phyloP scores from a whole-genome alignment of 2,797 vertebrate genomes.

The Acropternis orthonyx region DNA sequence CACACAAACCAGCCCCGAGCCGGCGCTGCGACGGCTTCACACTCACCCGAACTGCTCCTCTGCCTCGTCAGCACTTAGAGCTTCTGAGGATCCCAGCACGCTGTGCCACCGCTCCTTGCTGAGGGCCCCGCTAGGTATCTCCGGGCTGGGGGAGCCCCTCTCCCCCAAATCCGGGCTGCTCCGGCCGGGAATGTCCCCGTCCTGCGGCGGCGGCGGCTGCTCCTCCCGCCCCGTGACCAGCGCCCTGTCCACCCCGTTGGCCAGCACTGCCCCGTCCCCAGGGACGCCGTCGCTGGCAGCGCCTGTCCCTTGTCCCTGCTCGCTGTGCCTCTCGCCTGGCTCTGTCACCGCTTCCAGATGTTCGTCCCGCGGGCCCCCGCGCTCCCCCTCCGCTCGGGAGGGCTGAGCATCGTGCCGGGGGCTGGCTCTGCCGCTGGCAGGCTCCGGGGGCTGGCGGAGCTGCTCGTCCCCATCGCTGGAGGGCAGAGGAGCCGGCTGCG shows the following conservation, averaged over 20 bases:
- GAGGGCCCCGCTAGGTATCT: neutral
- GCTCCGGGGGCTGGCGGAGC: neutral
- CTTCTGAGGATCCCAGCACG: neutral
- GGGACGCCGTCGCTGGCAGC: neutral
- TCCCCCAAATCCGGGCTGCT: neutral
- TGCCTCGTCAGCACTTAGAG: neutral
- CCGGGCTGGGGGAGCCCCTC: neutral
- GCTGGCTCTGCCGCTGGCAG: neutral
- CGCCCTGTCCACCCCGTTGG: neutral
- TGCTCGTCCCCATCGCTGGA: neutral
- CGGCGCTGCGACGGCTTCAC: fast-evolving
- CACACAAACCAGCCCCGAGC: neutral
- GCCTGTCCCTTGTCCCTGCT: neutral
- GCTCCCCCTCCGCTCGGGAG: neutral
- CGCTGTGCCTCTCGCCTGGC: neutral
- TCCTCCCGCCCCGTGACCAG: neutral
- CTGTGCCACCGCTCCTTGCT: neutral
- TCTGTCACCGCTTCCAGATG: neutral
- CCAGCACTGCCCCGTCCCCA: neutral
- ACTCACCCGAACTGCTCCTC: constrained; percentile 64
- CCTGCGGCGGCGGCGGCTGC: neutral
- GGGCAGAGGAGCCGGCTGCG: neutral
- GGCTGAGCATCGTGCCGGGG: neutral
- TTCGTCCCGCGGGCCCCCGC: neutral
- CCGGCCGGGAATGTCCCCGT: neutral